These are phyloP conservation scores for Sphaerodactylus townsendi DNA, from an alignment of 2,113 vertebrate species.

Conservation along the genomic window DNA sequence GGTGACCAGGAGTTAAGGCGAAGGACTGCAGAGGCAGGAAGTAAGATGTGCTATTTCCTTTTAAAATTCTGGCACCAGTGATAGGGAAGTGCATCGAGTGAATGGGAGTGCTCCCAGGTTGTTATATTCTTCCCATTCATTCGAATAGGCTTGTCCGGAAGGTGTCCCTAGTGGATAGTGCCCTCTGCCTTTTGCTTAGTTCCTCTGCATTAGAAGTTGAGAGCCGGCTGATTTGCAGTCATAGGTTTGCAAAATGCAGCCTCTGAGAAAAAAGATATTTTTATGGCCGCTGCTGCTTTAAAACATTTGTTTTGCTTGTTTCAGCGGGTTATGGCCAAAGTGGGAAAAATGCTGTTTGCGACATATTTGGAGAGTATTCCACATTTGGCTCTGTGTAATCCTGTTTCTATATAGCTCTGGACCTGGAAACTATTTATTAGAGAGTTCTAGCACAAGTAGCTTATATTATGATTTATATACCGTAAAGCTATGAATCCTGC, in stretches of 20 bases:
- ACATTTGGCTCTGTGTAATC: background rate
- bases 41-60: too few species aligned
- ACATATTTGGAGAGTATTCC: background rate
- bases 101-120: background rate
- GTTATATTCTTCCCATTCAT: background rate
- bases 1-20: too few species aligned
- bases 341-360: background rate
- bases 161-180: background rate
- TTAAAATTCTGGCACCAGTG: background rate
- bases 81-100: too few species aligned
- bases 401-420: background rate
- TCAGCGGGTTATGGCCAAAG: background rate
- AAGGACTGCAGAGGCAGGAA: too few species aligned
- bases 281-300: background rate
- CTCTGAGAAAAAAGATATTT: background rate
- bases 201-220: background rate
- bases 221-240: background rate
- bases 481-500: too few species aligned
- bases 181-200: background rate
- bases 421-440: background rate
- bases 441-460: too few species aligned
- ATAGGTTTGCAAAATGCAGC: background rate
- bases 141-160: accelerated
- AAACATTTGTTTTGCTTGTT: background rate
- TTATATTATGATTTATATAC: too few species aligned